phyloP scores from a whole-genome alignment of 2,113 vertebrate genomes.

The Fulica atra region DNA sequence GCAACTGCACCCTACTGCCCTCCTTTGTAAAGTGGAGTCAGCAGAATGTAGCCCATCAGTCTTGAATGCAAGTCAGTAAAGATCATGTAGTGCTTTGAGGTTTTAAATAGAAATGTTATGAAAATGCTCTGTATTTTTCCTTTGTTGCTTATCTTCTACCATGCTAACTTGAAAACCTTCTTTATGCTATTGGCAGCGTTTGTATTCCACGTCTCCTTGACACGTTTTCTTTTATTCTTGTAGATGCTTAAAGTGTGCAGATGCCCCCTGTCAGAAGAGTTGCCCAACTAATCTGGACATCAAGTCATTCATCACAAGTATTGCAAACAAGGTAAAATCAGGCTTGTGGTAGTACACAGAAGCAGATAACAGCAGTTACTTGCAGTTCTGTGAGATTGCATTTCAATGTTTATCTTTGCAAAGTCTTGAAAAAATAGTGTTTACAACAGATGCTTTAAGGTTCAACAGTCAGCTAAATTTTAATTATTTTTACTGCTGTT shows the following conservation, averaged over 20 bases:
- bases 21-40: neutral
- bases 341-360: neutral
- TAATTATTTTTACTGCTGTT: neutral
- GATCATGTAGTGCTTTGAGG: neutral
- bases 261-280: slow-evolving; percentile 91
- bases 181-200: neutral
- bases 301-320: slow-evolving; percentile 89
- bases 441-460: slow-evolving; percentile 14
- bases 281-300: slow-evolving; percentile 89
- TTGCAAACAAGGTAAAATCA: slow-evolving; percentile 84
- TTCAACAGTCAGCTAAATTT: slow-evolving; percentile 11
- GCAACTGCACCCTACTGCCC: neutral
- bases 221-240: slow-evolving; percentile 24
- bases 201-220: slow-evolving; percentile 22
- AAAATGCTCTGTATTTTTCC: neutral
- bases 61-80: neutral
- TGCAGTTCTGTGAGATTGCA: neutral
- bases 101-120: neutral
- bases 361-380: neutral
- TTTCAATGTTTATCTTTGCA: neutral
- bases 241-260: slow-evolving; percentile 88
- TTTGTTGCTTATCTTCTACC: neutral
- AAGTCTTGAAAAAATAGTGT: neutral
- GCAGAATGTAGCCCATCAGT: neutral
- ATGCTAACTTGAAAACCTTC: neutral